These are phyloP conservation scores for Leptonema lineaticorne DNA, from an alignment of 1,140 invertebrate species.

Conservation along the genomic window DNA sequence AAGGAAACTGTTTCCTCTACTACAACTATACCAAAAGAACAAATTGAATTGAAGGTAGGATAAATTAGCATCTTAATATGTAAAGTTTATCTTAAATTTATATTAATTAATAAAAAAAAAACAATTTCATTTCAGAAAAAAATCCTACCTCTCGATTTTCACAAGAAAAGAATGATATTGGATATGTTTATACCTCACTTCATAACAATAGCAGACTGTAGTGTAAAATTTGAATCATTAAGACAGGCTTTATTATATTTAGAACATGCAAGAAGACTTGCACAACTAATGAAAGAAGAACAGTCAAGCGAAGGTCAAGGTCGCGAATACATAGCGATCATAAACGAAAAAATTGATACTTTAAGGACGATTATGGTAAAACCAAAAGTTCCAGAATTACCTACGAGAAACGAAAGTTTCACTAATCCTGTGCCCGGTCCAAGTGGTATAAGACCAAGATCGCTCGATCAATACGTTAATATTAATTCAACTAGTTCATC, in stretches of 20 bases:
- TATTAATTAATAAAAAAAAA: no score
- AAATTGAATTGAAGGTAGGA: constrained; percentile 46
- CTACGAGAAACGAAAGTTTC: constrained; percentile 36
- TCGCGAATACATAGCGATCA: constrained; percentile 53
- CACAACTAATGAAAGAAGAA: constrained; percentile 62
- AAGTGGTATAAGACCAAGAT: constrained; percentile 35
- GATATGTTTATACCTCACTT: constrained; percentile 71
- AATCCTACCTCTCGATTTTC: constrained; percentile 50
- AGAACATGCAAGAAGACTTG: constrained; percentile 67
- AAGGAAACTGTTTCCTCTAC: constrained; percentile 47
- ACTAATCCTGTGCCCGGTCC: constrained; percentile 15
- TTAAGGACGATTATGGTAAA: constrained; percentile 34
- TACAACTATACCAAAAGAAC: constrained; percentile 43
- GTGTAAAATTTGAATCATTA: constrained; percentile 59
- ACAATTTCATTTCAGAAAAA: constrained; percentile 19
- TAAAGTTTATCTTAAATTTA: neutral
- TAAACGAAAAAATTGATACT: constrained; percentile 51
- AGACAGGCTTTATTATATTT: constrained; percentile 65
- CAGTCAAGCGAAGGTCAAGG: constrained; percentile 53
- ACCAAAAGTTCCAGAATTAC: constrained; percentile 30
- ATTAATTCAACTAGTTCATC: neutral
- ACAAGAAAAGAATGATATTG: constrained; percentile 59
- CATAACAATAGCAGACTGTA: constrained; percentile 63
- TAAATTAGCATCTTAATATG: neutral
- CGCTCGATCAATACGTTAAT: constrained; percentile 31